A percentile compares a stretch with the other conserved stretches of the same genome.
Conservation (phyloP, 2,888 invertebrate species). For the Elgonia sp. region DNA sequence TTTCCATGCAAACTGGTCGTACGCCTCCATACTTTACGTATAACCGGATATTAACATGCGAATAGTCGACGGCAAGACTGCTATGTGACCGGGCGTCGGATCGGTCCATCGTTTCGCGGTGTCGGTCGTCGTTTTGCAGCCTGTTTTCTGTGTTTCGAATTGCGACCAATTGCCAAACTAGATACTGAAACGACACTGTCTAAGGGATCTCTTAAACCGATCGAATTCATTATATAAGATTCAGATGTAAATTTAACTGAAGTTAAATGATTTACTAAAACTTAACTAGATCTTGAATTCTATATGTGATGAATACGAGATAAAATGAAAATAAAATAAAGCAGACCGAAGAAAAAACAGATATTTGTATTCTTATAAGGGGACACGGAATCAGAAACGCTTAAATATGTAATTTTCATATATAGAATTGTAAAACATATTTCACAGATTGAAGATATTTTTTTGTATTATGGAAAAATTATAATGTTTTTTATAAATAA, state of each 20-base stretch:
- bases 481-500: no score
- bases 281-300: no score
- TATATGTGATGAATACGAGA: no score
- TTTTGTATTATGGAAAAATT: no score
- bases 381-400: no score
- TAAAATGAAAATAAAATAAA: no score
- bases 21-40: slow-evolving; percentile 86
- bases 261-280: no score
- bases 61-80: slow-evolving; percentile 83
- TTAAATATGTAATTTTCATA: no score
- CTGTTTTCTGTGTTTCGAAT: slow-evolving; percentile 52
- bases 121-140: slow-evolving; percentile 59
- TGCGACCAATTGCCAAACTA: slow-evolving; percentile 49
- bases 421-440: no score
- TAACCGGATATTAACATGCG: slow-evolving; percentile 86
- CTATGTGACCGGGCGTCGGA: slow-evolving; percentile 76
- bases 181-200: background rate
- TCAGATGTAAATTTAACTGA: background rate
- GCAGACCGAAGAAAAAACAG: no score
- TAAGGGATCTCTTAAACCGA: background rate
- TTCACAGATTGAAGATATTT: no score
- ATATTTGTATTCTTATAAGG: no score
- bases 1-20: slow-evolving; percentile 86
- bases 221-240: background rate
- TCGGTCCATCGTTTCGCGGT: slow-evolving; percentile 68